A percentile compares a stretch with the other conserved stretches of the same genome.
phyloP scores from a whole-genome alignment of 1,140 invertebrate species.

The Oedothorax gibbosus region DNA sequence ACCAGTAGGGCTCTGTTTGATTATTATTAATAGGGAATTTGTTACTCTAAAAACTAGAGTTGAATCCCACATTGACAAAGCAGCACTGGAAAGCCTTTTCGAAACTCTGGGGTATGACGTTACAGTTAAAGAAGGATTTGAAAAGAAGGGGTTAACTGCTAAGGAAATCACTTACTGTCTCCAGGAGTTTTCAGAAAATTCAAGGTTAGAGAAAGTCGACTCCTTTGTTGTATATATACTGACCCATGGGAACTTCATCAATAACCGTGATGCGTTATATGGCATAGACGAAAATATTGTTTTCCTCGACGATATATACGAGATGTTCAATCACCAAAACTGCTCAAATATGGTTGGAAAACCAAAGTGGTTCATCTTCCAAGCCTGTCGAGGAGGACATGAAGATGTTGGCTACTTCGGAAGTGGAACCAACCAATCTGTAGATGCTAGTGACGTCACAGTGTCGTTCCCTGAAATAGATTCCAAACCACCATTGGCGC shows the following conservation, averaged over 20 bases:
- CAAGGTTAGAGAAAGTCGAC: background rate
- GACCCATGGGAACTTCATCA: conserved; percentile 7
- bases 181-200: background rate
- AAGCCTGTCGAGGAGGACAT: conserved; percentile 22
- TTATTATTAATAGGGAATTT: conserved; percentile 39
- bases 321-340: conserved; percentile 21
- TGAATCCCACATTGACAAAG: conserved; percentile 13
- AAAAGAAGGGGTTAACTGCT: background rate
- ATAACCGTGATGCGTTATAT: conserved; percentile 6
- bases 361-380: conserved; percentile 30
- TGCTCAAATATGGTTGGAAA: conserved; percentile 4
- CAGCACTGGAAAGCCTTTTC: background rate
- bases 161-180: background rate
- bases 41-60: background rate
- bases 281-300: background rate
- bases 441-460: background rate
- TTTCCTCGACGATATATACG: background rate
- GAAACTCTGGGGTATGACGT: conserved; percentile 2
- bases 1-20: conserved; percentile 16
- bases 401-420: background rate
- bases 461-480: no score
- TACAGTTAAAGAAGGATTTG: no score
- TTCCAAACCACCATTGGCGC: background rate
- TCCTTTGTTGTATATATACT: conserved; percentile 26
- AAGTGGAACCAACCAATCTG: conserved; percentile 6